A percentile compares a stretch with the other conserved stretches of the same genome.
These are phyloP conservation scores for Oncorhynchus nerka DNA, from an alignment of 2,113 vertebrate species.

Conservation along the genomic window DNA sequence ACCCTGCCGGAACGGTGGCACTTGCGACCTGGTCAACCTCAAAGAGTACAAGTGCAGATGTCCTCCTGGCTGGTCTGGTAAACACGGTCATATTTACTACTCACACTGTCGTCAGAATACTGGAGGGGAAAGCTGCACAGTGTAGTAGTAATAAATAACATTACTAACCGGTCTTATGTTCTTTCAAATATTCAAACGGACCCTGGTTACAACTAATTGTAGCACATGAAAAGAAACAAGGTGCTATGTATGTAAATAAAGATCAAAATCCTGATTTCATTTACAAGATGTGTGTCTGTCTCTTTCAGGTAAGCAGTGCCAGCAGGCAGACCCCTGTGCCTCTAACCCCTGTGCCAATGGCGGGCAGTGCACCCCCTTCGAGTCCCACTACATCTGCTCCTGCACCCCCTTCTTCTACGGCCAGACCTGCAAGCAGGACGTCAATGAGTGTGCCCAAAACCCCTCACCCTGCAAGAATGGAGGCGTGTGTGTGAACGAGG, in stretches of 20 bases:
- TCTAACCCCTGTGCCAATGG: slow-evolving; percentile 94
- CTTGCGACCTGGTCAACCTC: slow-evolving; percentile 81
- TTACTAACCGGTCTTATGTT: too few species aligned
- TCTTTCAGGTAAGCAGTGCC: slow-evolving; percentile 84
- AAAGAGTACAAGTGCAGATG: slow-evolving; percentile 85
- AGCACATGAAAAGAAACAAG: too few species aligned
- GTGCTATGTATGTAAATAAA: too few species aligned
- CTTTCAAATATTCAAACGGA: too few species aligned
- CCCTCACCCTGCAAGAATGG: slow-evolving; percentile 79
- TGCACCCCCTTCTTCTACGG: slow-evolving; percentile 86
- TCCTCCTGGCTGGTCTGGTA: slow-evolving; percentile 93
- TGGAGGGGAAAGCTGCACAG: too few species aligned
- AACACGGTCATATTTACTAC: not conserved
- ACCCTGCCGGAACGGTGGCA: slow-evolving; percentile 91
- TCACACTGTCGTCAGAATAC: not conserved
- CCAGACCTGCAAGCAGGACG: slow-evolving; percentile 86
- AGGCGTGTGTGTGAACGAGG: slow-evolving; percentile 83
- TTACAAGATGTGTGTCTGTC: not conserved
- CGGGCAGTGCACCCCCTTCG: slow-evolving; percentile 83
- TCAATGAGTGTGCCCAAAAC: slow-evolving; percentile 82
- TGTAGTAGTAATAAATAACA: too few species aligned
- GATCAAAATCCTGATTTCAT: too few species aligned
- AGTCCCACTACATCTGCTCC: slow-evolving; percentile 80
- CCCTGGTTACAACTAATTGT: too few species aligned
- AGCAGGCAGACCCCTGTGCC: slow-evolving; percentile 89